Percentiles rank a stretch among this genome's conserved stretches.
Conservation (phyloP, 1,140 invertebrate species). For the Harlomillsia oculata region DNA sequence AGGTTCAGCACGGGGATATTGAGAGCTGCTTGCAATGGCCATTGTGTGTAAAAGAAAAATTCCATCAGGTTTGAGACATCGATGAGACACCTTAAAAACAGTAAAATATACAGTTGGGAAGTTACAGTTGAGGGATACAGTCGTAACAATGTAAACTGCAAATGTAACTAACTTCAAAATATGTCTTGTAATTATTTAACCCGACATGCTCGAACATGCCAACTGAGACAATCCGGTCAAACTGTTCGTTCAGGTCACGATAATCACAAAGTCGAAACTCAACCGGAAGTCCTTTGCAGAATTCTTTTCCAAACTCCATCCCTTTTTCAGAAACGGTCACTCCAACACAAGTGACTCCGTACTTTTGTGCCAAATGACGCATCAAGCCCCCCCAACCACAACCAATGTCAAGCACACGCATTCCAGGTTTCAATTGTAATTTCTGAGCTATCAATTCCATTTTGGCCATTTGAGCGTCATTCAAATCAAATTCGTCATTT, state of each 20-base stretch:
- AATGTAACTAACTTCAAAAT: conserved; percentile 29
- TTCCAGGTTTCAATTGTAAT: conserved; percentile 35
- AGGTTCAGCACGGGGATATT: too few relatives aligned
- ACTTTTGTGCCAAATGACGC: conserved; percentile 21
- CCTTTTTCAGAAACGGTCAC: conserved; percentile 19
- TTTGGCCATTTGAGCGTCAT: conserved; percentile 37
- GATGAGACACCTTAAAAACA: conserved; percentile 13
- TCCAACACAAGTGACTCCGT: conserved; percentile 21
- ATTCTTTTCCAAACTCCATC: conserved; percentile 10
- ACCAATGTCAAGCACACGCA: conserved; percentile 21
- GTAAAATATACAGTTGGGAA: conserved; percentile 15
- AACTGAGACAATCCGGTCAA: conserved; percentile 24
- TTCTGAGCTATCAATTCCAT: conserved; percentile 36
- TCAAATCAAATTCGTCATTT: too few relatives aligned
- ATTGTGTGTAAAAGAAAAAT: conserved; percentile 18
- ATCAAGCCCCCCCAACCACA: conserved; percentile 10
- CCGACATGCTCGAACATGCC: conserved; percentile 32
- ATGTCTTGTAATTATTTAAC: conserved; percentile 20
- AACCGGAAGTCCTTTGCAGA: conserved; percentile 14
- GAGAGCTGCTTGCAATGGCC: too few relatives aligned
- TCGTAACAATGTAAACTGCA: too few relatives aligned
- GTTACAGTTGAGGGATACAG: too few relatives aligned
- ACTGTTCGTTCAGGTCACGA: conserved; percentile 12
- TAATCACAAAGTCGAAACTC: conserved; percentile 25
- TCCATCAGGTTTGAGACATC: conserved; percentile 18